Evolutionary conservation across 2,797 vertebrate genomes (phyloP), one percentile per base, ranked within the genome.

Genomic region (Enteromius treurensis): DNA sequence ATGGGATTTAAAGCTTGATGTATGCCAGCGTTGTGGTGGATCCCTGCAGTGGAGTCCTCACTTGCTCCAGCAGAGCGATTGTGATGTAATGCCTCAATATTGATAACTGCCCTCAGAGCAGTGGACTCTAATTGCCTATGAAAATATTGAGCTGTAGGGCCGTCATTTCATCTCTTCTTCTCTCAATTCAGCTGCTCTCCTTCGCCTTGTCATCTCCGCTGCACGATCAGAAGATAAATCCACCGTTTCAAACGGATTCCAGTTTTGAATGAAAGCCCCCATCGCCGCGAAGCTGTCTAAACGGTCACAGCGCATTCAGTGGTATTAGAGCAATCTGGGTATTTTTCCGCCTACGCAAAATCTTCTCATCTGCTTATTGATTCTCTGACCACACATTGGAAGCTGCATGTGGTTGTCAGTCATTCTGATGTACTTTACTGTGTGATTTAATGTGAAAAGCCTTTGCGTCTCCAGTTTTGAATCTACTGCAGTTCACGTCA

Each of bases 1-100:
- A 94, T 95, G 91, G 76, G 88, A 93, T 94, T 94, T 93, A 94
- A 91, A 93, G 92, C 91, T 93, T 94, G 93, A 95, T 94, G 92
- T 91, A 93, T 94, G 92, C 81, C 89, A 68, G 83, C 23, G 42
- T 89, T 88, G 83, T 79, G 79, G 86, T 71, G 87, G 70, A 88
- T 68, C 89, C 87, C 89, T 79, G 60, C 83, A 78, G 84, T 89
- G 88, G 80, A 86, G 84, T 80, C 77, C 87, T 88, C 84, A 69
- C 86, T 83, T 82, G 84, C 89, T 84, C 78, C 29, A 71, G 88
- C 88, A 55, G 76, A 80, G 87, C 88, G 40, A 83, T 83, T 85
- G 90, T 91, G 93, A 94, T 93, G 90, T 90, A 92, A 92, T 91
- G 90, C 92, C 75, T 93, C 92, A 92, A 93, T 92, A 93, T 91